Evolutionary conservation across 2,797 vertebrate species (phyloP).

Genomic region (Chromobotia macracanthus): DNA sequence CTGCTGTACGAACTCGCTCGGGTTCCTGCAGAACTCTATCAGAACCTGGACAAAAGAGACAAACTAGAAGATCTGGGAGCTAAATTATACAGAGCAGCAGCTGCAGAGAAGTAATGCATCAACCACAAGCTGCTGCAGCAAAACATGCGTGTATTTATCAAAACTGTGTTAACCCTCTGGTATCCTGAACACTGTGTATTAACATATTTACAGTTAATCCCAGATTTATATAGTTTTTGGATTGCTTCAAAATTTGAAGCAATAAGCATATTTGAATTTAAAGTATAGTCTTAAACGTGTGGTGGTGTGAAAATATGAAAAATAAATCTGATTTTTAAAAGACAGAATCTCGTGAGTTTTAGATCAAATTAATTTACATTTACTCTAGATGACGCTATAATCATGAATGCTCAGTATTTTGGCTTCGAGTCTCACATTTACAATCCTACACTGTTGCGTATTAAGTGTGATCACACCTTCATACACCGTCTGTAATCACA

Average conservation of each 20-base stretch:
- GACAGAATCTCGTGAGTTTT: background rate
- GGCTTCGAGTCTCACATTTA: background rate
- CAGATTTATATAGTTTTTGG: too few relatives aligned
- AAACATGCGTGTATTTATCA: too few relatives aligned
- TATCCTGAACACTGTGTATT: too few relatives aligned
- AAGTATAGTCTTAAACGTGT: too few relatives aligned
- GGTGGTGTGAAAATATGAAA: too few relatives aligned
- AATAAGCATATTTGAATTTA: too few relatives aligned
- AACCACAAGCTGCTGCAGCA: background rate
- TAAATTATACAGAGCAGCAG: slow-evolving; percentile 83
- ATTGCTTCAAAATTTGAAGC: too few relatives aligned
- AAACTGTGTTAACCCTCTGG: too few relatives aligned
- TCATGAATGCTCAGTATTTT: background rate
- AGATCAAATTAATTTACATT: background rate
- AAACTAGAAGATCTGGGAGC: slow-evolving; percentile 86
- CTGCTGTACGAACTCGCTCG: slow-evolving; percentile 83
- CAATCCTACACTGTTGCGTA: too few relatives aligned
- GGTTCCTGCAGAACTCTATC: slow-evolving; percentile 83
- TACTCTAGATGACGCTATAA: background rate
- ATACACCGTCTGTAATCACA: too few relatives aligned
- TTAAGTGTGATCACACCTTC: background rate
- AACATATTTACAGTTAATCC: too few relatives aligned
- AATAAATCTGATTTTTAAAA: background rate
- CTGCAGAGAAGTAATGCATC: slow-evolving; percentile 83
- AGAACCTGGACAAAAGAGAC: slow-evolving; percentile 84